phyloP scores from a whole-genome alignment of 64 coral and sea anemone species.

The Hydrozoanthus tunicans region DNA sequence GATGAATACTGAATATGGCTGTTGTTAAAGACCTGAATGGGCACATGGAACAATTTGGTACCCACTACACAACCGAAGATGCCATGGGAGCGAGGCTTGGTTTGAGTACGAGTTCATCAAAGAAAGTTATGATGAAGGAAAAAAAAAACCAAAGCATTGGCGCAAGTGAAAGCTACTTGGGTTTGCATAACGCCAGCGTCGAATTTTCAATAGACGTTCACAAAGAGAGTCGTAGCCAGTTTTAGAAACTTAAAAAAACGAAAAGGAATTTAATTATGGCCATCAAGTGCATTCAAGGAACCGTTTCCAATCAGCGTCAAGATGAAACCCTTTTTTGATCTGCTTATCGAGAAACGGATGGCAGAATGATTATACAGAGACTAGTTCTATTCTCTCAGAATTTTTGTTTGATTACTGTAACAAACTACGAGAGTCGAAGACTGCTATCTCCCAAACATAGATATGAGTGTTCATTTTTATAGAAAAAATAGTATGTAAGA shows the following conservation, averaged over 20 bases:
- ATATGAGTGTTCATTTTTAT: too few relatives aligned
- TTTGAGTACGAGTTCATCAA: too few relatives aligned
- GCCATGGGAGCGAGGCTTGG: too few relatives aligned
- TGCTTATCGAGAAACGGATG: slow-evolving; percentile 23
- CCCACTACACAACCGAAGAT: too few relatives aligned
- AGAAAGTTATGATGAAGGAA: too few relatives aligned
- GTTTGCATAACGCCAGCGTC: neutral
- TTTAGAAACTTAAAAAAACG: neutral
- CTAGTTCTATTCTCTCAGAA: neutral
- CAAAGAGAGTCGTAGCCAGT: neutral
- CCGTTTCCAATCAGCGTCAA: slow-evolving; percentile 22
- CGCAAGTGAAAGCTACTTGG: too few relatives aligned
- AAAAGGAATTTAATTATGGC: neutral
- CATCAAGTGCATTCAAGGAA: neutral
- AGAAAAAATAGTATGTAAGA: too few relatives aligned
- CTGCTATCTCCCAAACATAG: neutral
- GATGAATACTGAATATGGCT: too few relatives aligned
- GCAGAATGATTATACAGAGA: neutral
- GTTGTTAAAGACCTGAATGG: too few relatives aligned
- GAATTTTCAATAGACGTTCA: neutral
- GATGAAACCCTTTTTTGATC: neutral
- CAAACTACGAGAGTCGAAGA: neutral
- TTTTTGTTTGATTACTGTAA: slow-evolving; percentile 26
- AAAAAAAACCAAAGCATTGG: too few relatives aligned
- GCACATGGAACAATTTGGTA: too few relatives aligned